Evolutionary conservation across 2,888 invertebrate species (phyloP), one percentile per base, ranked within the genome.

Genomic region (Heliconius sara): DNA sequence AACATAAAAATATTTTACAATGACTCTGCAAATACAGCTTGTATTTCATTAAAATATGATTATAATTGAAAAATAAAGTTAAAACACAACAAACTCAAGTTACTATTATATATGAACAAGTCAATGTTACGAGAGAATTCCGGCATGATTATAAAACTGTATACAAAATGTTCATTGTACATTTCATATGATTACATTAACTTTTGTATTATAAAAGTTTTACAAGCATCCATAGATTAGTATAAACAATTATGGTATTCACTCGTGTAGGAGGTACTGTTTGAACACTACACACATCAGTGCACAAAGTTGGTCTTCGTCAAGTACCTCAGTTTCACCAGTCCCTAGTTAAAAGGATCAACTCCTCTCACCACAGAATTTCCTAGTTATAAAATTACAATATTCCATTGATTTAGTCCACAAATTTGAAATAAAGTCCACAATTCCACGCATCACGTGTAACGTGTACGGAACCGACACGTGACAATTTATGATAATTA

Each of bases 381-480:
- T 93, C 89, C 92, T 93, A 92, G 92, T 91, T 93, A 93, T 93
- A 93, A 93, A 94, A 95, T 94, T 94, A 94, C 93, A 91, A 91
- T 93, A 92, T 90, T 91, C 90, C 88, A 91, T 91, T 90, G 90
- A 91, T 91, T 94, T 89, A 93, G 95, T 95, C 93, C 95, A 95
- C 94, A 90, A 95, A 94, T 95, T 95, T 95, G 91, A 94, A 95
- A 94, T 89, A 91, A 94, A 94, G 95, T 95, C 92, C 95, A 94
- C 95, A 91, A 92, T 92, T 91, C 88, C 92, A 94, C 93, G 90
- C 89, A 87, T 88, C 91, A 88, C 88, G 88, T 87, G 86, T 85
- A n/a, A n/a, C n/a, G n/a, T n/a, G n/a, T 87, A 88, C 86, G 84
- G 85, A 86, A 89, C 86, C 85, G 87, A 85, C 91, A 88, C 89